Conservation (phyloP, 2,113 vertebrate species). For the Myrmophylax atrothorax region DNA sequence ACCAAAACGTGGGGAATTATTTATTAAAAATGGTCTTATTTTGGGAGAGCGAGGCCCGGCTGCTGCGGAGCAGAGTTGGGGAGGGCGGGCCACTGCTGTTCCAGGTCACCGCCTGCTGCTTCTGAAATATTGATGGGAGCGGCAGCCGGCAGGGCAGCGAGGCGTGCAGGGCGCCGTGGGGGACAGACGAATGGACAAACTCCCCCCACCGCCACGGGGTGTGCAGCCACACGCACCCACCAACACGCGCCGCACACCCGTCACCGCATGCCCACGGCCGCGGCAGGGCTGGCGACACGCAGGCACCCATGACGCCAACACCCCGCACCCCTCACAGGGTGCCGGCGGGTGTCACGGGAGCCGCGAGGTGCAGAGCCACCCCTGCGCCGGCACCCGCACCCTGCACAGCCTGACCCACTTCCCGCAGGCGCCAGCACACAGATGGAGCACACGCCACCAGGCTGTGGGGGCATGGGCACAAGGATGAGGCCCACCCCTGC, state of each 20-base stretch:
- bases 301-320: background rate
- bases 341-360: background rate
- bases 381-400: background rate
- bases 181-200: background rate
- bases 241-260: background rate
- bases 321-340: background rate
- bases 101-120: slow-evolving; percentile 75
- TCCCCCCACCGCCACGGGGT: no score
- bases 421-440: background rate
- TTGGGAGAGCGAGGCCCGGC: slow-evolving; percentile 52
- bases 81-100: slow-evolving; percentile 14
- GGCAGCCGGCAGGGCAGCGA: background rate
- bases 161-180: background rate
- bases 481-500: accelerated
- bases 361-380: background rate
- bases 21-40: slow-evolving; percentile 84
- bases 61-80: background rate
- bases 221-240: no score
- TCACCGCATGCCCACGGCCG: background rate
- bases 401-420: slow-evolving; percentile 22
- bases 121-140: slow-evolving; percentile 76
- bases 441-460: accelerated
- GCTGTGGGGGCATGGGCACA: background rate
- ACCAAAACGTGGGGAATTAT: slow-evolving; percentile 67
- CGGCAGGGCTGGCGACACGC: background rate